Conservation (phyloP, 2,797 vertebrate genomes). For the Anabacerthia variegaticeps region DNA sequence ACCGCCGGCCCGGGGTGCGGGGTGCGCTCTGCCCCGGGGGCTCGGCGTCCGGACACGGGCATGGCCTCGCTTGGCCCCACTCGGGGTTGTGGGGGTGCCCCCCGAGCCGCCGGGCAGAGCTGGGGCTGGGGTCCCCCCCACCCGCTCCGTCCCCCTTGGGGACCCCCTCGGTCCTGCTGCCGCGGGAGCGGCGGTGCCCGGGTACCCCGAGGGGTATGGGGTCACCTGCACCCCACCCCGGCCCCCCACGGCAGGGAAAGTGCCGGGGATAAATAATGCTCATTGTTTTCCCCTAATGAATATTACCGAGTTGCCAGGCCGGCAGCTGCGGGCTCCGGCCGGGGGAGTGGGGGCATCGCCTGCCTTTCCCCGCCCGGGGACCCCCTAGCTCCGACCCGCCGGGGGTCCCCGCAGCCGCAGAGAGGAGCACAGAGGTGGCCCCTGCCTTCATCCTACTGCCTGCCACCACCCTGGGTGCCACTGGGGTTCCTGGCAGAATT, state of each 20-base stretch:
- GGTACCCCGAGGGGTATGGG: neutral
- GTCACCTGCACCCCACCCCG: conserved; percentile 22
- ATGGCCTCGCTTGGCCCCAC: neutral
- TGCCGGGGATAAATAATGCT: conserved; percentile 30
- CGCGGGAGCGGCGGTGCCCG: neutral
- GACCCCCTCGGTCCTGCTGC: neutral
- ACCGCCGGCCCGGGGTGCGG: neutral
- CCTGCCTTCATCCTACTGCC: neutral
- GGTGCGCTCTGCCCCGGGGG: neutral
- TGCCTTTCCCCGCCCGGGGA: neutral
- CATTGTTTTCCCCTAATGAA: conserved; percentile 57
- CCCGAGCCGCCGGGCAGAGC: neutral
- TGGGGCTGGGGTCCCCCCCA: neutral
- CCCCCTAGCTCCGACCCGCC: neutral
- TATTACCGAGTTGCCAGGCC: conserved; percentile 33
- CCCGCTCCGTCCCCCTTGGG: neutral
- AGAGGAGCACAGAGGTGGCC: neutral
- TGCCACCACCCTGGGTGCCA: neutral
- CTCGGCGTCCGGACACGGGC: neutral
- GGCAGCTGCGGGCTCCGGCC: conserved; percentile 50
- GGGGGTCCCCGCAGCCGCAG: neutral
- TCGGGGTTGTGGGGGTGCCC: neutral
- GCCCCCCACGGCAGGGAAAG: neutral
- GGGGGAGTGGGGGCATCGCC: neutral
- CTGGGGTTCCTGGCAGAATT: neutral